Percentiles rank a stretch among this genome's conserved stretches.
These are phyloP conservation scores for Semaprochilodus insignis DNA, from an alignment of 2,797 vertebrate species.

Conservation along the genomic window DNA sequence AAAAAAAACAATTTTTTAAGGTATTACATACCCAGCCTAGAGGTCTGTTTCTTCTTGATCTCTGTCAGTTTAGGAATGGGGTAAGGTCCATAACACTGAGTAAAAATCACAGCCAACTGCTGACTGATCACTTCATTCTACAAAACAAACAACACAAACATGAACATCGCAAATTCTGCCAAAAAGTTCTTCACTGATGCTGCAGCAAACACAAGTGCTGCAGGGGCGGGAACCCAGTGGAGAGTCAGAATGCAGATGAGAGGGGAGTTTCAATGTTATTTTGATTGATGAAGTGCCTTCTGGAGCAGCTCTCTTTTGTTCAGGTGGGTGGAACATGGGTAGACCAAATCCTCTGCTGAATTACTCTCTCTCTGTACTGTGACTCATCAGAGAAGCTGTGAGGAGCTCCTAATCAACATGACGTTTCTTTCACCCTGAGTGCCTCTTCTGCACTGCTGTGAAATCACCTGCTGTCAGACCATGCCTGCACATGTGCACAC, in stretches of 20 bases:
- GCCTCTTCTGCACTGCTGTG: slow-evolving; percentile 26
- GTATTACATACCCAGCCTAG: slow-evolving; percentile 76
- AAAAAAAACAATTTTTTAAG: neutral
- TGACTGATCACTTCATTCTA: slow-evolving; percentile 86
- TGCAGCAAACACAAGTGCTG: slow-evolving; percentile 22
- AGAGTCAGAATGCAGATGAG: slow-evolving; percentile 32
- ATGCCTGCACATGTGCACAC: neutral
- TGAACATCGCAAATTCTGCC: neutral
- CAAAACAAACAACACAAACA: slow-evolving; percentile 35
- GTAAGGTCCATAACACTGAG: slow-evolving; percentile 84
- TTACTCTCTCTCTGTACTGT: slow-evolving; percentile 37
- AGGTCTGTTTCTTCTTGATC: slow-evolving; percentile 80
- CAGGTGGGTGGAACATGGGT: slow-evolving; percentile 24
- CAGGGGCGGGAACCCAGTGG: slow-evolving; percentile 8
- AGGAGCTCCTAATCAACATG: slow-evolving; percentile 47
- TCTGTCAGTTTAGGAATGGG: slow-evolving; percentile 83
- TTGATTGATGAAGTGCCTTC: slow-evolving; percentile 33
- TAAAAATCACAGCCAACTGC: slow-evolving; percentile 82
- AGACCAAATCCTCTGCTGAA: slow-evolving; percentile 39
- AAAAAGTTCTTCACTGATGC: neutral
- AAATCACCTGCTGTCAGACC: slow-evolving; percentile 49
- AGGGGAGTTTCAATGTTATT: slow-evolving; percentile 46
- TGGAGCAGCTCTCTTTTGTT: slow-evolving; percentile 29
- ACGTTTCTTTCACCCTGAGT: slow-evolving; percentile 40
- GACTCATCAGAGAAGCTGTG: slow-evolving; percentile 47